Conservation (phyloP, 2,888 invertebrate genomes). For the Catocala fraxini region DNA sequence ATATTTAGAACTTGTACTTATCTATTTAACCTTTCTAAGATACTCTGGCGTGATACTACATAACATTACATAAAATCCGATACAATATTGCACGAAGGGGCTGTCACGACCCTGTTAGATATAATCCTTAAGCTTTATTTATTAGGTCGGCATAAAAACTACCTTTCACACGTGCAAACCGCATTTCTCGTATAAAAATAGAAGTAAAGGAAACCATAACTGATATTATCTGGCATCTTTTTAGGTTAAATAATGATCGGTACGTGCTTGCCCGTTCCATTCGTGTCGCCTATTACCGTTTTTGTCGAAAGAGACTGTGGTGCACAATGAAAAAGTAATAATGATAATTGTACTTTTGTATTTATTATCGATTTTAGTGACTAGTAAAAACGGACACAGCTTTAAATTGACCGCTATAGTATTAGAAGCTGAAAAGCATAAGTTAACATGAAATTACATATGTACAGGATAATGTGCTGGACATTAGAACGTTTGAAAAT, state of each 20-base stretch:
- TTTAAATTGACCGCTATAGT: no score
- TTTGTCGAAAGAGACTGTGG: neutral
- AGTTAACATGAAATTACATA: no score
- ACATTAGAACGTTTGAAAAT: no score
- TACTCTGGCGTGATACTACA: no score
- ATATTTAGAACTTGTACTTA: no score
- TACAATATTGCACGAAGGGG: neutral
- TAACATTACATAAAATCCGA: no score
- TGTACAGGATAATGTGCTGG: no score
- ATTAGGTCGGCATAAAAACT: neutral
- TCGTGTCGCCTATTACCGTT: slow-evolving; percentile 7
- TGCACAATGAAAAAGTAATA: neutral
- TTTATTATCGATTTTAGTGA: neutral
- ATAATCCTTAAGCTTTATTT: slow-evolving; percentile 5
- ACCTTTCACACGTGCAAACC: neutral
- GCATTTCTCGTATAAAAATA: slow-evolving; percentile 9
- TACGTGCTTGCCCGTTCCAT: slow-evolving; percentile 15
- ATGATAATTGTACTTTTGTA: neutral
- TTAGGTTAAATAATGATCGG: slow-evolving; percentile 20
- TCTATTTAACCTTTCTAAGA: no score
- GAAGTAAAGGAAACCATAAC: slow-evolving; percentile 29
- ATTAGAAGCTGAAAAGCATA: no score
- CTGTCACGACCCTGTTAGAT: neutral
- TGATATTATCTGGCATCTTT: slow-evolving; percentile 18
- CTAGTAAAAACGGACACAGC: neutral